Base-by-base conservation (phyloP, 2,113 vertebrate genomes). In the Neodon shergylaensis region DNA sequence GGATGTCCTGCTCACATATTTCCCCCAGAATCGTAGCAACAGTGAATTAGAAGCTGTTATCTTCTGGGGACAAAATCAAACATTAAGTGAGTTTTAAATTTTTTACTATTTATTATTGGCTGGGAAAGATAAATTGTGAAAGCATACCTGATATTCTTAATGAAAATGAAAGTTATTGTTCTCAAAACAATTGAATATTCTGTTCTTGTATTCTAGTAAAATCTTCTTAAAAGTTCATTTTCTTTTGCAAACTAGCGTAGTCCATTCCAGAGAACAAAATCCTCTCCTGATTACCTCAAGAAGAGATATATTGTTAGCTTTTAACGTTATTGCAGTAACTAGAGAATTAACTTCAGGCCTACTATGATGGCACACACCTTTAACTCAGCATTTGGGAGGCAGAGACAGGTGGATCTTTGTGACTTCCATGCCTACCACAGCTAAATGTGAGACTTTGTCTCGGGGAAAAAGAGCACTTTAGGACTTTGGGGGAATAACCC, bases 51-150 rank as follows among this genome's bases (percentile, higher is more conserved):
- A 95, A 33, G 98, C 99, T 85, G 98, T 98, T 95, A 98, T 99
- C 97, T 99, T 99, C 96, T 99, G 99, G 99, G 99, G 99, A n/a
- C 98, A 99, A 96, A 99, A 99, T 98, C 99, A 99, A 96, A 99
- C 99, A 0, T 98, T 99, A 98, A 99, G 99, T 99, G 98, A 98
- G 52, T 97, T 82, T 94, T 73, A 68, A 93, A 19, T 1, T 74
- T 58, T 93, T 94, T 79, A 65, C 21, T 88, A 49, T 68, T 93
- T 96, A 3, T 85, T 28, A 88, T 68, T 95, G 24, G 39, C 49
- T 96, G 28, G 42, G 39, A 54, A 88, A 76, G 66, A 1, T 36
- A 84, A 84, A 49, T 76, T 76, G 6, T 94, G n/a, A 31, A 17
- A 91, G 76, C 77, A 68, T 65, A 49, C 39, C 73, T 90, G 21